phyloP scores from a whole-genome alignment of 1,140 invertebrate genomes.

The Latrodectus geometricus region DNA sequence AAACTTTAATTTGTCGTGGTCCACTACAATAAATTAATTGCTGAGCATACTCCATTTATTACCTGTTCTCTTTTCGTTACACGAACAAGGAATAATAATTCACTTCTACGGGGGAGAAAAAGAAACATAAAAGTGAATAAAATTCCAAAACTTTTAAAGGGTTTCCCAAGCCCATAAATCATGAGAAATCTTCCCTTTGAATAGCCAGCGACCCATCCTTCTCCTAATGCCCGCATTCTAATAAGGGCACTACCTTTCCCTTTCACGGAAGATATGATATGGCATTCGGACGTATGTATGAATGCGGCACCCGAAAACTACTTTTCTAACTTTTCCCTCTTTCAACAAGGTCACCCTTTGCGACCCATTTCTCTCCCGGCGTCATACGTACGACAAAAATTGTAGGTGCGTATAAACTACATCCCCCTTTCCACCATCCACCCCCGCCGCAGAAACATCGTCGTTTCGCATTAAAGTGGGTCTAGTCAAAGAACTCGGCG shows the following conservation, averaged over 20 bases:
- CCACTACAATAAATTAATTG: background rate
- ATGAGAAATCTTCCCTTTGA: constrained; percentile 20
- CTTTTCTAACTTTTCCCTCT: constrained; percentile 33
- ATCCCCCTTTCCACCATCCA: background rate
- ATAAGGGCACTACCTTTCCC: constrained; percentile 36
- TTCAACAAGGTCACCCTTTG: constrained; percentile 47
- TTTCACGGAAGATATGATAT: constrained; percentile 46
- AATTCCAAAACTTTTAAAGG: background rate
- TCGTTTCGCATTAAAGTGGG: background rate
- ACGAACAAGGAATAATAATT: background rate
- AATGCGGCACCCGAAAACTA: constrained; percentile 35
- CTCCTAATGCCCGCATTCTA: constrained; percentile 47
- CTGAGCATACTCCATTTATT: background rate
- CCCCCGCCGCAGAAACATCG: background rate
- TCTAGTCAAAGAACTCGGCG: constrained; percentile 8
- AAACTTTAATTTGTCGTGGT: background rate
- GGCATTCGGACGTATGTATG: constrained; percentile 29
- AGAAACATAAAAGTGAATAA: background rate
- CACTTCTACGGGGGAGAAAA: background rate
- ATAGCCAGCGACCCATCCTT: constrained; percentile 4
- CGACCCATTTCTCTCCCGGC: constrained; percentile 49
- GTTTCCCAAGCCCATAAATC: background rate
- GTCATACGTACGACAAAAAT: constrained; percentile 47
- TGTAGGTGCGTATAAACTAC: constrained; percentile 42
- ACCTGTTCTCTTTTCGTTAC: background rate